These are phyloP conservation scores for Brachypterus glaber DNA, from an alignment of 2,888 invertebrate genomes.

Conservation along the genomic window DNA sequence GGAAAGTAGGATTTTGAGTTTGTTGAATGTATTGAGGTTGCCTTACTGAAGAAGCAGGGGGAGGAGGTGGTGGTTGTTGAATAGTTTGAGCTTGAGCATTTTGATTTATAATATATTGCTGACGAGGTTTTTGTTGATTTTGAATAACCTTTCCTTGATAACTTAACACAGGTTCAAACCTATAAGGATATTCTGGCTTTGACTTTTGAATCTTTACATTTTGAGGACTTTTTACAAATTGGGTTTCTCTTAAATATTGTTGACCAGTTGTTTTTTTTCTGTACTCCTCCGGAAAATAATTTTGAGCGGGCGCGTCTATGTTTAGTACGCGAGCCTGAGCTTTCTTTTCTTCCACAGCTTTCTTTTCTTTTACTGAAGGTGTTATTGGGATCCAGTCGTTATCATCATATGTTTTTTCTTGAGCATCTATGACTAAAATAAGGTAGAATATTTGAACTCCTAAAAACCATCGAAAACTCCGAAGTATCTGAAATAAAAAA, in stretches of 20 bases:
- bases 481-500: slow-evolving; percentile 20
- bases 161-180: slow-evolving; percentile 27
- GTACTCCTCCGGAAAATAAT: no score
- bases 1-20: slow-evolving; percentile 19
- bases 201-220: slow-evolving; percentile 11
- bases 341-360: slow-evolving; percentile 21
- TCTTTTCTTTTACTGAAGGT: slow-evolving; percentile 27
- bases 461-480: slow-evolving; percentile 16
- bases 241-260: slow-evolving; percentile 38
- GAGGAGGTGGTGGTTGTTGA: slow-evolving; percentile 19
- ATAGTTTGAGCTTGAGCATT: slow-evolving; percentile 15
- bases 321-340: slow-evolving; percentile 35
- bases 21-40: slow-evolving; percentile 10
- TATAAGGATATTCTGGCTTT: slow-evolving; percentile 24
- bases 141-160: slow-evolving; percentile 18
- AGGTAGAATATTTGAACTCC: slow-evolving; percentile 16
- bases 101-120: slow-evolving; percentile 17
- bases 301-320: slow-evolving; percentile 27
- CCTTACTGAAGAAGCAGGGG: slow-evolving; percentile 2
- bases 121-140: slow-evolving; percentile 2
- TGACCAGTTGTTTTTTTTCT: slow-evolving; percentile 27
- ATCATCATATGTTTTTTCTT: slow-evolving; percentile 30
- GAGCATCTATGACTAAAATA: slow-evolving; percentile 7
- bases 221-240: slow-evolving; percentile 23
- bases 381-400: slow-evolving; percentile 50